Evolutionary conservation across 2,797 vertebrate genomes (phyloP).

Genomic region (Myotis findleyi): DNA sequence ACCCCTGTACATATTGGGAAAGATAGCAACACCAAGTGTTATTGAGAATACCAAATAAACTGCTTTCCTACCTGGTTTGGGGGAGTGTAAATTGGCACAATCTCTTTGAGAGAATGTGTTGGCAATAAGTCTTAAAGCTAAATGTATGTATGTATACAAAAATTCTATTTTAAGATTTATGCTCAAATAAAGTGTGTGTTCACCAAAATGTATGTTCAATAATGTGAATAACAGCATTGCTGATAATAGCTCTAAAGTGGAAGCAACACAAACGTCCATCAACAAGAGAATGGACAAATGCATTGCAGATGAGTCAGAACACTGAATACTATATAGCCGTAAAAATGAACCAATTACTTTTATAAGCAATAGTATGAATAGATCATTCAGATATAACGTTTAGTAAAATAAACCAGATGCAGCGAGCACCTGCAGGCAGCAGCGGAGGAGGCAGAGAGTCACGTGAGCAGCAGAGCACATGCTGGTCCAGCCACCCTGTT

Average conservation of each 20-base stretch:
- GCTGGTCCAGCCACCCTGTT: too few species aligned
- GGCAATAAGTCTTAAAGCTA: neutral
- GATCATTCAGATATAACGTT: neutral
- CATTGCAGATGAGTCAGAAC: neutral
- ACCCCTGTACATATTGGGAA: neutral
- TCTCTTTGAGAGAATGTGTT: neutral
- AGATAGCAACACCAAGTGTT: neutral
- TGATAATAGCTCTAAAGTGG: neutral
- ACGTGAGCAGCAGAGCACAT: too few species aligned
- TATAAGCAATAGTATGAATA: neutral
- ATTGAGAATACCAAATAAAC: neutral
- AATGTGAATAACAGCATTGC: neutral
- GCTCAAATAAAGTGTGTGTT: neutral
- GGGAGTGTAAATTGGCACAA: neutral
- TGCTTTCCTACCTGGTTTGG: neutral
- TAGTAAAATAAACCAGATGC: neutral
- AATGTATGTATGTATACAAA: neutral
- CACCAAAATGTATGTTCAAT: neutral
- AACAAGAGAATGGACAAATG: neutral
- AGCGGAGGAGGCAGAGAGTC: too few species aligned
- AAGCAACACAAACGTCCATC: neutral
- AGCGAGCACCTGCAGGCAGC: too few species aligned
- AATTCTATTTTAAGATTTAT: neutral
- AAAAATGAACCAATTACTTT: neutral
- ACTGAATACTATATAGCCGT: neutral